Evolutionary conservation across 1,140 invertebrate genomes (phyloP).

Genomic region (Conus betulinus): DNA sequence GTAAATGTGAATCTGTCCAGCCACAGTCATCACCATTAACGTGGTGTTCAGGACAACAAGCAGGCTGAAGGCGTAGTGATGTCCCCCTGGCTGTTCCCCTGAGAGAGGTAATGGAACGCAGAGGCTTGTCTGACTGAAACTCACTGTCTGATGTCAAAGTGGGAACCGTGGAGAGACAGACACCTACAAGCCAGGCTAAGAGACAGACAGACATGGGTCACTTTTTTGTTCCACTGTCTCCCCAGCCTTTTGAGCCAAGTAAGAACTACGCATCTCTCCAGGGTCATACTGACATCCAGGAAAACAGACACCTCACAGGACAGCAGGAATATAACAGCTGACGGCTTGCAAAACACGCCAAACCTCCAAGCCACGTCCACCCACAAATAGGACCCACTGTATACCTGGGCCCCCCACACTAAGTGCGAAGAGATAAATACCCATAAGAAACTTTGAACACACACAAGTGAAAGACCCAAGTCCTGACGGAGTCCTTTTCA

Average conservation of each 20-base stretch:
- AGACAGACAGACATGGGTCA: background rate
- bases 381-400: conserved; percentile 53
- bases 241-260: too few species aligned
- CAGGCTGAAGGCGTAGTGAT: conserved; percentile 47
- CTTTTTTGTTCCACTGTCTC: background rate
- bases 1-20: conserved; percentile 42
- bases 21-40: conserved; percentile 42
- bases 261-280: conserved; percentile 22
- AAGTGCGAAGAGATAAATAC: conserved; percentile 24
- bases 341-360: conserved; percentile 1
- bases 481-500: background rate
- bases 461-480: conserved; percentile 45
- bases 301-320: conserved; percentile 39
- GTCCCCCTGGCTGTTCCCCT: conserved; percentile 30
- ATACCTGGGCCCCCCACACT: conserved; percentile 26
- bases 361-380: conserved; percentile 26
- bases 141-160: conserved; percentile 30
- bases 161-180: conserved; percentile 16
- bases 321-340: conserved; percentile 36
- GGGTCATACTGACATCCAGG: conserved; percentile 49
- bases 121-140: conserved; percentile 51
- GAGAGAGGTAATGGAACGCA: conserved; percentile 53
- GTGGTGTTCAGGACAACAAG: conserved; percentile 51
- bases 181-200: conserved; percentile 30
- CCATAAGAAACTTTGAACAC: conserved; percentile 36